phyloP scores from a whole-genome alignment of 2,113 vertebrate species.

The Phaethornis superciliosus region DNA sequence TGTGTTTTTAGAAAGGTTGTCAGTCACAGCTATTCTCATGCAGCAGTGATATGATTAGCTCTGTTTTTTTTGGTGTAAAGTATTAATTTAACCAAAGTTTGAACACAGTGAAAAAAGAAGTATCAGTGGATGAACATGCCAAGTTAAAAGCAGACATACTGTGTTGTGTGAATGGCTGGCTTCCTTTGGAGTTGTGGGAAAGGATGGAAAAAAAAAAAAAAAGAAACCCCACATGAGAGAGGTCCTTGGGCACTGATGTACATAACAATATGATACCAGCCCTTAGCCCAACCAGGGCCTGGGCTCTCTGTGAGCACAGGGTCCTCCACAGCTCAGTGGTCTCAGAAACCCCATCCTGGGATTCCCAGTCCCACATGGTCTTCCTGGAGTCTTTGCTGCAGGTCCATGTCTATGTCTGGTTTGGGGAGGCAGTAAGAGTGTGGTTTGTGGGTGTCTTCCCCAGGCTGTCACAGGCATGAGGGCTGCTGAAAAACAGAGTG shows the following conservation, averaged over 20 bases:
- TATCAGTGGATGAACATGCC: not conserved
- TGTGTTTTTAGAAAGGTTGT: constrained; percentile 37
- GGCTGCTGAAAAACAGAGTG: not conserved
- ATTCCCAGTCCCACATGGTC: not conserved
- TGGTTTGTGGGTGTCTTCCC: not conserved
- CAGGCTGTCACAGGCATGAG: fast-evolving
- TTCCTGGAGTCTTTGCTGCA: not conserved
- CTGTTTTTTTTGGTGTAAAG: constrained; percentile 8
- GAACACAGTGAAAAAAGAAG: not conserved
- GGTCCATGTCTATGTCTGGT: not conserved
- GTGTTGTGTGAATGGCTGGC: not conserved
- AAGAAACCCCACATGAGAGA: not conserved
- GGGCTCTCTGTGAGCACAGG: not conserved
- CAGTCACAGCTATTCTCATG: constrained; percentile 35
- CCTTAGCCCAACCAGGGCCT: not conserved
- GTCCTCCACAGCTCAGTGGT: not conserved
- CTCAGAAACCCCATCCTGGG: not conserved
- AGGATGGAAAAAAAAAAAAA: not conserved
- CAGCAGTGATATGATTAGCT: constrained; percentile 16
- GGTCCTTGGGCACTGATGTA: not conserved
- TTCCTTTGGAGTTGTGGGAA: not conserved
- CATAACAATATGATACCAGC: not conserved
- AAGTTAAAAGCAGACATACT: not conserved
- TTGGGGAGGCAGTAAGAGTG: too few species aligned
- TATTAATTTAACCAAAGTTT: constrained; percentile 43